A percentile compares a stretch with the other conserved stretches of the same genome.
Conservation (phyloP, 2,888 invertebrate species). For the Eupithecia inturbata region DNA sequence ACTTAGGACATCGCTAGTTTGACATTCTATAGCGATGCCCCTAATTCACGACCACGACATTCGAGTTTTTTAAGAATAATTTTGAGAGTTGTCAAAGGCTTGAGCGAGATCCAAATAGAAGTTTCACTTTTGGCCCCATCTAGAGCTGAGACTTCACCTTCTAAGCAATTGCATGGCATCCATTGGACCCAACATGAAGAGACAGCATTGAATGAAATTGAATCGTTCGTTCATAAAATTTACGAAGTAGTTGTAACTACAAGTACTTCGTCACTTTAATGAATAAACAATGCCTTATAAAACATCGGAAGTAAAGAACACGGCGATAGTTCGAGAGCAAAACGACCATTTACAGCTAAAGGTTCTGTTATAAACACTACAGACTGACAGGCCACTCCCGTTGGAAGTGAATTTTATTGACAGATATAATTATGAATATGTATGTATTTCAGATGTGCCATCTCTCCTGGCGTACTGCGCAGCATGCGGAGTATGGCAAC, state of each 20-base stretch:
- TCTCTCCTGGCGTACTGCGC: constrained; percentile 74
- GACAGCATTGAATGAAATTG: neutral
- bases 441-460: constrained; percentile 64
- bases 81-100: neutral
- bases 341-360: too few relatives aligned
- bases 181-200: neutral
- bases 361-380: too few relatives aligned
- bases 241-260: too few relatives aligned
- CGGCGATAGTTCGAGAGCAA: too few relatives aligned
- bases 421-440: neutral
- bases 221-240: too few relatives aligned
- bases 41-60: neutral
- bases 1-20: neutral
- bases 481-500: constrained; percentile 70
- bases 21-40: neutral
- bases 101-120: neutral
- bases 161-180: neutral
- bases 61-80: neutral
- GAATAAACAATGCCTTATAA: too few relatives aligned
- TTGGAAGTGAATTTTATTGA: neutral
- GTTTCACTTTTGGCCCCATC: neutral
- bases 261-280: too few relatives aligned
- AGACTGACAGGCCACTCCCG: neutral
- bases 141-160: neutral
- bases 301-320: too few relatives aligned